A percentile compares a stretch with the other conserved stretches of the same genome.
Conservation (phyloP, 2,113 vertebrate species). For the Gymnocephalus cernua region DNA sequence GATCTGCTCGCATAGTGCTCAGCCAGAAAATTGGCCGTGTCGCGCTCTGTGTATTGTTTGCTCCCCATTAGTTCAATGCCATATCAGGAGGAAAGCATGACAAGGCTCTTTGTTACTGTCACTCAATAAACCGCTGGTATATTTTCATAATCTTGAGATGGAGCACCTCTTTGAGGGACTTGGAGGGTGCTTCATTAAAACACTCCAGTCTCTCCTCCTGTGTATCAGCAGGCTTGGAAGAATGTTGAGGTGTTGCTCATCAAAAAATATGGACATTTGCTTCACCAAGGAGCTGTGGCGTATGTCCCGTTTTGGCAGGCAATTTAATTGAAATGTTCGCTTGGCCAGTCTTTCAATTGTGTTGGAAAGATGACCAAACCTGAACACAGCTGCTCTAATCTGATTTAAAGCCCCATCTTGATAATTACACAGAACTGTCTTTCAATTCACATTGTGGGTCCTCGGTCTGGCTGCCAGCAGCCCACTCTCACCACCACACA, state of each 20-base stretch:
- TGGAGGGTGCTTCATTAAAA: slow-evolving; percentile 7
- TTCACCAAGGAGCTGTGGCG: slow-evolving; percentile 7
- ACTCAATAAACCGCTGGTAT: neutral
- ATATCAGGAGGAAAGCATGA: neutral
- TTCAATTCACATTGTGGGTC: slow-evolving; percentile 17
- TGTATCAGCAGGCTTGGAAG: neutral
- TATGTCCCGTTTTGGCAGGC: slow-evolving; percentile 21
- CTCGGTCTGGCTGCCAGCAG: slow-evolving; percentile 18
- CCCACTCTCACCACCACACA: slow-evolving; percentile 11
- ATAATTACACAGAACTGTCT: slow-evolving; percentile 49
- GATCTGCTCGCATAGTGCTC: slow-evolving; percentile 19
- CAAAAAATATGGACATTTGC: neutral
- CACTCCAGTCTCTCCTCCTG: neutral
- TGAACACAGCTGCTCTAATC: slow-evolving; percentile 36
- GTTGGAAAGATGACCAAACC: slow-evolving; percentile 50
- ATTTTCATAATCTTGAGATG: neutral
- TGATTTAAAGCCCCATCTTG: slow-evolving; percentile 51
- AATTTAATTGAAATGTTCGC: slow-evolving; percentile 59
- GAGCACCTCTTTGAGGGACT: neutral
- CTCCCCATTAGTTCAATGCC: neutral
- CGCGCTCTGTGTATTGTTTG: slow-evolving; percentile 12
- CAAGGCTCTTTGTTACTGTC: neutral
- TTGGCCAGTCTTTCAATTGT: slow-evolving; percentile 21
- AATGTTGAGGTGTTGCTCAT: slow-evolving; percentile 22
- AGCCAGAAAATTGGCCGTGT: slow-evolving; percentile 1